Base-by-base conservation (phyloP, 2,888 invertebrate genomes). In the Petrolisthes cinctipes region DNA sequence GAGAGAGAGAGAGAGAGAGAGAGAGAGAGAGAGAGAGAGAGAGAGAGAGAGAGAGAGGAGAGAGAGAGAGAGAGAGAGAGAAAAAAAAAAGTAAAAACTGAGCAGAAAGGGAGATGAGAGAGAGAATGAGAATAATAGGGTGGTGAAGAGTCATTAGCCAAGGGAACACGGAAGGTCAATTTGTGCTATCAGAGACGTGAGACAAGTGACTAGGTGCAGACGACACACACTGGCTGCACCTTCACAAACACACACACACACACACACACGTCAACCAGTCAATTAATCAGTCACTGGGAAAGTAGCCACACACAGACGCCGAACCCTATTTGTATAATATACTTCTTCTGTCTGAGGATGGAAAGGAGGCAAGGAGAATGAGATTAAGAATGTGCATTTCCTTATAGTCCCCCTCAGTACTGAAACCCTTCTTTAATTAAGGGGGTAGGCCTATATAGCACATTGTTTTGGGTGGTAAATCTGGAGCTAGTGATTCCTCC, bases 51-150 rank as follows among this genome's bases (percentile, higher is more conserved):
- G 78, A 53, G 78, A 53, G 78, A 78, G 0, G 78, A 78, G 78
- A 53, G 78, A 53, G 78, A 78, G 53, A 53, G 53, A 53, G 78
- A 78, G 78, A 78, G 71, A 71, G 71, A 71, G 71, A 71, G 71
- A 71, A 20, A 71, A 20, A 71, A 20, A 71, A n/a, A n/a, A n/a
- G 71, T 20, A 23, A 71, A 17, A 23, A 53, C 17, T n/a, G 54
- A 14, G 54, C 4, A 78, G 78, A 53, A 20, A 78, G 78, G 56
- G 78, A 53, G 78, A 78, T 37, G 78, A 78, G 78, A 53, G 78
- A 53, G 78, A 78, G 53, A 53, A 54, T 54, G 78, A 78, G 78
- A 78, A 23, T 54, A n/a, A 57, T 20, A 57, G 78, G 53, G 78
- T 53, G 78, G 37, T 37, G 37, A 37, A 37, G 37, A 37, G 61